A percentile compares a stretch with the other conserved stretches of the same genome.
Evolutionary conservation across 2,113 vertebrate species (phyloP).

Genomic region (Cathartes aura): DNA sequence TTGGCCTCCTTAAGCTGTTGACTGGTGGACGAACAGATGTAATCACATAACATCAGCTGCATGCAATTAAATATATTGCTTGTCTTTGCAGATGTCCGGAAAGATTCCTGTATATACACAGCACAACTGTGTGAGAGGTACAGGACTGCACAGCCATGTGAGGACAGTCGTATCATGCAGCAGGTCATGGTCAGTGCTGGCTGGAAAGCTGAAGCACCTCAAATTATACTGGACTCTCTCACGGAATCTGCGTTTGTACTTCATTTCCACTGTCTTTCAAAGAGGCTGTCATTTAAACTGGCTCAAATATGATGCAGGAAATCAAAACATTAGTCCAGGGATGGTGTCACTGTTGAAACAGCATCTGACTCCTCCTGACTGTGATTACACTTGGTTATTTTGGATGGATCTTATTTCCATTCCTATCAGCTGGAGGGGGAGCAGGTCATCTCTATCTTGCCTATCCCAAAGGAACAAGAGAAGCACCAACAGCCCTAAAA

Average conservation of each 20-base stretch:
- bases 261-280: neutral
- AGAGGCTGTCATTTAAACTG: neutral
- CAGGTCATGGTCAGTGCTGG: rapidly evolving
- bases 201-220: neutral
- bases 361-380: neutral
- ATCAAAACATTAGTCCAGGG: neutral
- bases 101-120: neutral
- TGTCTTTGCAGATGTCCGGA: neutral
- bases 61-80: neutral
- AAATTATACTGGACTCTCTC: neutral
- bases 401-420: neutral
- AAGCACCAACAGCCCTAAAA: neutral
- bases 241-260: neutral
- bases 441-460: neutral
- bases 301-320: neutral
- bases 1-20: neutral
- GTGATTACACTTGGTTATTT: neutral
- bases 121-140: neutral
- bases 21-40: neutral
- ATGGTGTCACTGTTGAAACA: neutral
- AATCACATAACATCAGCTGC: neutral
- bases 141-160: rapidly evolving
- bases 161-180: neutral
- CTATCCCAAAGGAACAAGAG: neutral
- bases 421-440: neutral